phyloP scores from a whole-genome alignment of 2,797 vertebrate species.

The Alectoris magna region DNA sequence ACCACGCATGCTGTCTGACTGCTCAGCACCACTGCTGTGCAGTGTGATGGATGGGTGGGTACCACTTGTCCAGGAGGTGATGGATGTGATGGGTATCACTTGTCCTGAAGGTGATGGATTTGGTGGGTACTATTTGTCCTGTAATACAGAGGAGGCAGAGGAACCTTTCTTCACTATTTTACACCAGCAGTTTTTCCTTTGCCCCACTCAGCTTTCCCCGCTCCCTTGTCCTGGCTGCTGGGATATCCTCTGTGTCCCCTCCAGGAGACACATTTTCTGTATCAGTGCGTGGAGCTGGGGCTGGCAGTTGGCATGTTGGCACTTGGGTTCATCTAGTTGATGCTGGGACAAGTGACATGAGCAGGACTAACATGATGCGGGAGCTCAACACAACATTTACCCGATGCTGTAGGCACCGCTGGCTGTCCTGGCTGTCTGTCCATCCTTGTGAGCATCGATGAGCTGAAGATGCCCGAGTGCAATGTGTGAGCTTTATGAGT shows the following conservation, averaged over 20 bases:
- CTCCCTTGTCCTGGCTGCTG: accelerated
- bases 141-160: accelerated
- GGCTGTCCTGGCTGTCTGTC: background rate
- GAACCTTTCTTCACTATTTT: background rate
- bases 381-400: accelerated
- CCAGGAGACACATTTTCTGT: background rate
- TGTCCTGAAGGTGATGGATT: background rate
- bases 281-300: accelerated
- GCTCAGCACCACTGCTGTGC: background rate
- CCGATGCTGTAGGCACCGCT: accelerated
- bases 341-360: background rate
- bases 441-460: background rate
- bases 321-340: background rate
- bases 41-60: background rate
- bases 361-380: background rate
- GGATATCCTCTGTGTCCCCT: background rate
- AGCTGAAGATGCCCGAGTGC: accelerated
- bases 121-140: accelerated
- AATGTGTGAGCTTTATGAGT: background rate
- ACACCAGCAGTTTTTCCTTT: accelerated
- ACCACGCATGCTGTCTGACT: accelerated
- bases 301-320: accelerated
- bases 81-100: accelerated
- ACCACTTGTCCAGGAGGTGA: accelerated
- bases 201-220: accelerated